These are phyloP conservation scores for Benthosema pterotum DNA, from an alignment of 2,797 vertebrate species.

Conservation along the genomic window DNA sequence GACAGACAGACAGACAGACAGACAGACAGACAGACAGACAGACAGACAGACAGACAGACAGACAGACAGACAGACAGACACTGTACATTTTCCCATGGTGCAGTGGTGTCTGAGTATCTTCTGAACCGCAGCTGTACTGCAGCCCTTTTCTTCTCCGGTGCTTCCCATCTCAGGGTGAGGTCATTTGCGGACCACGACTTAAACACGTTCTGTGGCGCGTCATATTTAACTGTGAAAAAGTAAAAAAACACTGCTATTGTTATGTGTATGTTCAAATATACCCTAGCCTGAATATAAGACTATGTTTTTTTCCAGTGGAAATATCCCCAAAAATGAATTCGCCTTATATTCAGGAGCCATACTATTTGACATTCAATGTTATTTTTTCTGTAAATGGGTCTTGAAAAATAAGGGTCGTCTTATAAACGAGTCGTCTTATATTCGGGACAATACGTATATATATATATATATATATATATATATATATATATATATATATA, in stretches of 20 bases:
- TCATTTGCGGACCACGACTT: constrained; percentile 46
- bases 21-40: not conserved
- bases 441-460: too few relatives aligned
- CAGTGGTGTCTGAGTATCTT: not conserved
- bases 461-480: too few relatives aligned
- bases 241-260: not conserved
- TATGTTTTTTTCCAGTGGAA: too few relatives aligned
- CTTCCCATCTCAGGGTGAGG: constrained; percentile 49
- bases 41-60: not conserved
- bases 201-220: constrained; percentile 38
- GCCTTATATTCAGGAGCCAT: too few relatives aligned
- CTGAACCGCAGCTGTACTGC: constrained; percentile 45
- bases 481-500: too few relatives aligned
- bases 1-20: not conserved
- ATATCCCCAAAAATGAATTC: too few relatives aligned
- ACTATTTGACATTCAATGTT: too few relatives aligned
- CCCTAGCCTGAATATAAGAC: too few relatives aligned
- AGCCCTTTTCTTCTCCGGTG: constrained; percentile 24
- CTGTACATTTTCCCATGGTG: constrained; percentile 52
- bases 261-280: too few relatives aligned
- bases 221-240: constrained; percentile 66
- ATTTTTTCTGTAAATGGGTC: too few relatives aligned
- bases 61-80: not conserved
- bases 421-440: too few relatives aligned
- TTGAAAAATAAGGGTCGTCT: too few relatives aligned